Conservation (phyloP, 2,797 vertebrate species). For the Neoniphon sammara region DNA sequence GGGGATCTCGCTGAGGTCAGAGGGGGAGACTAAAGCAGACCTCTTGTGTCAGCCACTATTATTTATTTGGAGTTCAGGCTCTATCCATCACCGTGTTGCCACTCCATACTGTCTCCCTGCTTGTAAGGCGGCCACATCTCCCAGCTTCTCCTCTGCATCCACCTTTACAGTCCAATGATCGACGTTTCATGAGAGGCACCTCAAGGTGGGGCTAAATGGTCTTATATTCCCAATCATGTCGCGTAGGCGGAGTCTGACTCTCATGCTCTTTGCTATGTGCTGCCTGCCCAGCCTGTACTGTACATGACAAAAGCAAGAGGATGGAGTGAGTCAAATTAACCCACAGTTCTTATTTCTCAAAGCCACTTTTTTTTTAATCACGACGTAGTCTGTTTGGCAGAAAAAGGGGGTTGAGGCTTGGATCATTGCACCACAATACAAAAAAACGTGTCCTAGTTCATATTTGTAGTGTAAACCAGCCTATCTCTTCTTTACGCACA, state of each 20-base stretch:
- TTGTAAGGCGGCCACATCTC: slow-evolving; percentile 54
- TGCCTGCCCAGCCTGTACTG: slow-evolving; percentile 78
- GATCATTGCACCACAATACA: slow-evolving; percentile 57
- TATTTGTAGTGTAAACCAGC: slow-evolving; percentile 65
- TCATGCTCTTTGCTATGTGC: slow-evolving; percentile 74
- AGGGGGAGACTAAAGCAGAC: slow-evolving; percentile 69
- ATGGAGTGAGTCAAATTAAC: slow-evolving; percentile 78
- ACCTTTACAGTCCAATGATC: slow-evolving; percentile 74
- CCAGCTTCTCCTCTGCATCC: slow-evolving; percentile 65
- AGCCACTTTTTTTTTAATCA: slow-evolving; percentile 50
- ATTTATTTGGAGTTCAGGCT: slow-evolving; percentile 78
- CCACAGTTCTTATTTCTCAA: slow-evolving; percentile 65
- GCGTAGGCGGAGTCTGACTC: slow-evolving; percentile 77
- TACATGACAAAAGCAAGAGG: slow-evolving; percentile 90
- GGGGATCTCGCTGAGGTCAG: slow-evolving; percentile 68
- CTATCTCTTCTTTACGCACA: slow-evolving; percentile 62
- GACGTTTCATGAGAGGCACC: slow-evolving; percentile 76
- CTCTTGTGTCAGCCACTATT: slow-evolving; percentile 69
- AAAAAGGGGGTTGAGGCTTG: slow-evolving; percentile 46
- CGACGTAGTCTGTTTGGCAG: slow-evolving; percentile 39
- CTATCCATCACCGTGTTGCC: slow-evolving; percentile 75
- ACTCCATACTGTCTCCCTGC: slow-evolving; percentile 48
- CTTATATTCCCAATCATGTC: slow-evolving; percentile 75
- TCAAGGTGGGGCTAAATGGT: slow-evolving; percentile 79
- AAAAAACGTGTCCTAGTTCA: slow-evolving; percentile 52